Conservation (phyloP, 2,797 vertebrate genomes). For the Gadopsis bispinosus region DNA sequence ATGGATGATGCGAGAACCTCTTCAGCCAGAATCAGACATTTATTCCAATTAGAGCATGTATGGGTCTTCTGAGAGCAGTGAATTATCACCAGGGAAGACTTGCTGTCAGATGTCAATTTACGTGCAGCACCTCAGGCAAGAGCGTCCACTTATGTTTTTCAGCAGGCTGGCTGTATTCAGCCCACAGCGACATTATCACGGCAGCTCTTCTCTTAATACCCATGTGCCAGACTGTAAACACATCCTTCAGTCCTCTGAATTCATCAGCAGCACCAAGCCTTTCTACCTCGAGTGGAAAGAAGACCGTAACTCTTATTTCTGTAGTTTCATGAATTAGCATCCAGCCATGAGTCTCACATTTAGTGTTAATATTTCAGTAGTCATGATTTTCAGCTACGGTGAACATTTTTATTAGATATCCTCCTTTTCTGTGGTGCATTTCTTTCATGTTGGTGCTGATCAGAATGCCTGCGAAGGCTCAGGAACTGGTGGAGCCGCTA, state of each 20-base stretch:
- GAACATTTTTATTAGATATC: constrained; percentile 48
- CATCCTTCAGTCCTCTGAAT: constrained; percentile 29
- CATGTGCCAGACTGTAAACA: constrained; percentile 51
- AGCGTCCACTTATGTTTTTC: constrained; percentile 51
- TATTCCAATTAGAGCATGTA: constrained; percentile 63
- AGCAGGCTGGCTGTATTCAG: constrained; percentile 36
- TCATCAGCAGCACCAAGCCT: constrained; percentile 10
- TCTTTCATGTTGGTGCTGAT: constrained; percentile 41
- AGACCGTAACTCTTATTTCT: background rate
- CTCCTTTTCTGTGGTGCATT: background rate
- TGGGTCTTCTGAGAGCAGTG: constrained; percentile 46
- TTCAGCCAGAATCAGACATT: constrained; percentile 43
- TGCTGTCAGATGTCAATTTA: constrained; percentile 59
- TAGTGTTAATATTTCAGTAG: constrained; percentile 49
- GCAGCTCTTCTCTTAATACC: constrained; percentile 39
- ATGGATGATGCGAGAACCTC: constrained; percentile 45
- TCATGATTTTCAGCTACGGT: constrained; percentile 56
- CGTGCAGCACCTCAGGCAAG: constrained; percentile 38
- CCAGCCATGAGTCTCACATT: constrained; percentile 35
- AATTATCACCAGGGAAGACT: constrained; percentile 59
- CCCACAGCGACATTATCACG: constrained; percentile 28
- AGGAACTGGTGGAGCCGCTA: constrained; percentile 37
- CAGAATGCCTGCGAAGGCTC: constrained; percentile 32
- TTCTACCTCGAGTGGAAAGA: background rate
- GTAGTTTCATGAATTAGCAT: constrained; percentile 15